Evolutionary conservation across 2,888 invertebrate species (phyloP), one percentile per base, ranked within the genome.

Genomic region (Ctenicera cuprea): DNA sequence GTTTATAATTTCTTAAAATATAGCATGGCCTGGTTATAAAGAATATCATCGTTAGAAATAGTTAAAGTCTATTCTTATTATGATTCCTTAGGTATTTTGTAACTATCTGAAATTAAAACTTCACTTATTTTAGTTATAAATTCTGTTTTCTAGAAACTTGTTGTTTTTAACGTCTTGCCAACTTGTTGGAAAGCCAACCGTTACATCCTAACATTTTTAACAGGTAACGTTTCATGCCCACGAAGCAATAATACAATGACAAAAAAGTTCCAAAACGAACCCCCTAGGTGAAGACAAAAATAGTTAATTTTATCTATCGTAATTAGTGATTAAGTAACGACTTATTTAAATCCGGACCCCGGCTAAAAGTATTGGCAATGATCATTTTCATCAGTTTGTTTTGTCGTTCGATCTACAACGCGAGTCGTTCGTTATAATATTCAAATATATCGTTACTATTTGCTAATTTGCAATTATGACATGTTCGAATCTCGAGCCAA

Each of bases 301-400:
- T 59, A 59, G 38, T 9, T n/a, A 7, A 20, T 16, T 20, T 68
- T 65, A 61, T 52, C 37, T 67, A 63, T 67, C 37, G 67, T 71
- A 75, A 71, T 74, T 74, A 64, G 45, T 71, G 75, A 76, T 80
- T 80, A 79, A 79, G 80, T 79, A 80, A 80, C 77, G 73, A 76
- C 78, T 78, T 78, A 80, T 79, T 80, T 79, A 79, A 78, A 78
- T 72, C 76, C 74, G 78, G 76, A 78, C 79, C 80, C 79, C 77
- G 76, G 79, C 79, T 68, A 64, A 73, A 71, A 62, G 64, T 63
- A 74, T 74, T 76, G 76, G 65, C 76, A 76, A 71, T 69, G 72
- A 64, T 64, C 43, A 67, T 71, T 75, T 73, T 70, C 70, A 73
- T 73, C 76, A 73, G 76, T 73, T 71, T 73, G 63, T 73, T 73